A percentile compares a stretch with the other conserved stretches of the same genome.
Conservation (phyloP, 2,113 vertebrate species). For the Chaenocephalus aceratus region DNA sequence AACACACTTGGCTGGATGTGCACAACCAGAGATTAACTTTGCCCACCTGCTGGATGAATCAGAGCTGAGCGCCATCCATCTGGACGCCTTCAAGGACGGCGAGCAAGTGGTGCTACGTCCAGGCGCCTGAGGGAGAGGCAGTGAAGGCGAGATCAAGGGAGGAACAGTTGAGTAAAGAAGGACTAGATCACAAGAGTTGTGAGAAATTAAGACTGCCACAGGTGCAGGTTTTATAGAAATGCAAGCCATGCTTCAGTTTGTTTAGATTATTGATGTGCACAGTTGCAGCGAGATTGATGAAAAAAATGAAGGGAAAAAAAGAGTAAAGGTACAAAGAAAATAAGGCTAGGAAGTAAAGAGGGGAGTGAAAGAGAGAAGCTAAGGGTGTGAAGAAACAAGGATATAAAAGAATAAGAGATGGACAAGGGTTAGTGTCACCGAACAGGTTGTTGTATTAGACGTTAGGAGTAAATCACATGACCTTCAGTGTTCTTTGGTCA, state of each 20-base stretch:
- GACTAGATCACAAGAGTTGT: neutral
- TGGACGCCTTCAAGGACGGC: conserved; percentile 77
- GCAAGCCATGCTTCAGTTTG: conserved; percentile 2
- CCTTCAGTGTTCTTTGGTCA: conserved; percentile 30
- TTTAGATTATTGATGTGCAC: conserved; percentile 14
- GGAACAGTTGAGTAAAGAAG: neutral
- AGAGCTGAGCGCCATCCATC: conserved; percentile 88
- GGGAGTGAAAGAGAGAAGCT: neutral
- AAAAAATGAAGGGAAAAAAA: neutral
- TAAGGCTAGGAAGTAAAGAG: neutral
- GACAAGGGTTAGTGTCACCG: neutral
- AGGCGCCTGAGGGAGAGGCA: conserved; percentile 35
- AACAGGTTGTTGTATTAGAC: conserved; percentile 1
- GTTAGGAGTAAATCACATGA: conserved; percentile 21
- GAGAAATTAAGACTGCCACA: neutral
- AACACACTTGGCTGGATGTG: conserved; percentile 92
- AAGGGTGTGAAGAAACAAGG: neutral
- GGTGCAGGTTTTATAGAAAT: conserved; percentile 19
- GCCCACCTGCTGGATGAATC: conserved; percentile 85
- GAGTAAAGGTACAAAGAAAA: neutral
- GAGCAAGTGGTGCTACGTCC: conserved; percentile 28
- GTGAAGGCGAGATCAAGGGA: neutral
- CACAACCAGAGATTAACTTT: conserved; percentile 92
- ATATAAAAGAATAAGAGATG: neutral
- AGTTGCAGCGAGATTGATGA: neutral